Evolutionary conservation across 2,797 vertebrate genomes (phyloP), one percentile per base, ranked within the genome.

Genomic region (Vespertilio murinus): DNA sequence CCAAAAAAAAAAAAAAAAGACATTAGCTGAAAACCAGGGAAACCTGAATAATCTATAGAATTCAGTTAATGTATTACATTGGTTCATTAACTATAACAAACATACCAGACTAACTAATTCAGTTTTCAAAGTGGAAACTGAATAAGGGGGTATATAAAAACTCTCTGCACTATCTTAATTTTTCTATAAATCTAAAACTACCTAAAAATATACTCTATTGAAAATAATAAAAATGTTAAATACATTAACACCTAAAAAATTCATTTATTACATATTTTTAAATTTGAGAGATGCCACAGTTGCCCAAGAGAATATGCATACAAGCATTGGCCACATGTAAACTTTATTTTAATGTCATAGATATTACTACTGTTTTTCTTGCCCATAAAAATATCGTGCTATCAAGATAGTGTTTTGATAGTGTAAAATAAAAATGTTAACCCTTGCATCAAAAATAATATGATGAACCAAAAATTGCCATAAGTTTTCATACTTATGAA

Each of bases 341-440:
- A 71, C 18, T 78, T 65, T n/a, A n/a, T 84, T 77, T 79, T 42
- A 77, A 67, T n/a, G 10, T 81, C 40, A 35, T 35, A 77, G 59
- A 70, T 88, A 71, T 52, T 56, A 33, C 33, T 18, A 65, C 28
- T 59, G 23, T 2, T 16, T 65, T 86, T 78, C 61, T 73, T 35
- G 23, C 10, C 40, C 70, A 13, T 35, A 18, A 74, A 73, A 61
- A 74, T n/a, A 65, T 6, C 33, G 59, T 83, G 33, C n/a, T 23
- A 74, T 67, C 33, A 59, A 52, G 25, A 81, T 70, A 47, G 54
- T 33, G 42, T 16, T 71, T 86, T 81, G 40, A 23, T 35, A 79
- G 77, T 94, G 25, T 56, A 88, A 88, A 95, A 80, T 65, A n/a
- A 77, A 80, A 67, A 90, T 38, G 23, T 28, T 88, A 59, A 83